Conservation (phyloP, 2,797 vertebrate species). For the Enteromius afrohamiltoni region DNA sequence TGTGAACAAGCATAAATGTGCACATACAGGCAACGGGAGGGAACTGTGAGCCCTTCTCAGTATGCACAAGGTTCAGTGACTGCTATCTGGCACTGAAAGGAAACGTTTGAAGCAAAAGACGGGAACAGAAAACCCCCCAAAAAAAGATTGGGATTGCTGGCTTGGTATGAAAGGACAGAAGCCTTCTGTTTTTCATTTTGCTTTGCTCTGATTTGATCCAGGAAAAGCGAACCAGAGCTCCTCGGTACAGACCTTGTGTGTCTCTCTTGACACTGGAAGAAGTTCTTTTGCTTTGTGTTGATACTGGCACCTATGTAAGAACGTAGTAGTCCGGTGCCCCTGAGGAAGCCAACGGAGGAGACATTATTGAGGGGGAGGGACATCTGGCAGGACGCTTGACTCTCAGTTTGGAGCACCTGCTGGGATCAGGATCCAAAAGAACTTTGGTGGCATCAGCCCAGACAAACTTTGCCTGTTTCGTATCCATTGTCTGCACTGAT, state of each 20-base stretch:
- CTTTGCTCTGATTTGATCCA: conserved; percentile 43
- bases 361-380: conserved; percentile 60
- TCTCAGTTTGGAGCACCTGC: conserved; percentile 65
- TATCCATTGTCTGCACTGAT: conserved; percentile 81
- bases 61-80: conserved; percentile 85
- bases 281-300: conserved; percentile 59
- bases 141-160: conserved; percentile 72
- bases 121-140: conserved; percentile 66
- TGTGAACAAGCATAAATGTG: conserved; percentile 73
- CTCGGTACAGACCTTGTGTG: conserved; percentile 30
- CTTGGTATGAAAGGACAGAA: conserved; percentile 66
- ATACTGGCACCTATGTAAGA: conserved; percentile 65
- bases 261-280: conserved; percentile 61
- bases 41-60: conserved; percentile 69
- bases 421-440: conserved; percentile 60
- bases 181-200: conserved; percentile 64
- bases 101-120: conserved; percentile 76
- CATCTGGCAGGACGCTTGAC: conserved; percentile 56
- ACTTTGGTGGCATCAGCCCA: conserved; percentile 62
- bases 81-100: conserved; percentile 78
- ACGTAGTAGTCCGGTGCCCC: conserved; percentile 49
- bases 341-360: conserved; percentile 5
- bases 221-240: conserved; percentile 40
- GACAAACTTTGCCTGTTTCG: conserved; percentile 75
- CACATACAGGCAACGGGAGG: conserved; percentile 66